Evolutionary conservation across 2,888 invertebrate genomes (phyloP).

Genomic region (Macrosiphum euphorbiae): DNA sequence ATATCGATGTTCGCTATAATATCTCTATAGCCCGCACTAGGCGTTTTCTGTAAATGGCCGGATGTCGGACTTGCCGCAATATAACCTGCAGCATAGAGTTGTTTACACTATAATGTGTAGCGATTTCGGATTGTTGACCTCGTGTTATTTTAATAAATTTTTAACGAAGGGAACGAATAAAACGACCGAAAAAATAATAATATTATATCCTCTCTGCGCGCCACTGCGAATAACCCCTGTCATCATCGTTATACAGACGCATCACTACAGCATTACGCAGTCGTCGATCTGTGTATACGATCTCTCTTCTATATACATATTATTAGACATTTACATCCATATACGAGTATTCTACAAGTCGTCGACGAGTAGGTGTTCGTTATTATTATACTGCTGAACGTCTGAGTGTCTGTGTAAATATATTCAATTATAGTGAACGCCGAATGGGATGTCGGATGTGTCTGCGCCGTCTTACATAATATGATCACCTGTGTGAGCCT

Average conservation of each 20-base stretch:
- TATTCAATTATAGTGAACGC: background rate
- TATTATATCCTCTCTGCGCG: background rate
- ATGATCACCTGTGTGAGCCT: background rate
- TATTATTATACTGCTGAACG: background rate
- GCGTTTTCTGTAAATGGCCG: background rate
- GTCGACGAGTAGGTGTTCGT: background rate
- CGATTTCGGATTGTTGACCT: conserved; percentile 2
- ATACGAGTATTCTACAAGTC: background rate
- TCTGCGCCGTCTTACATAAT: background rate
- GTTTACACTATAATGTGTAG: background rate
- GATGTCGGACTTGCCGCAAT: background rate
- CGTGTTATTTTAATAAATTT: background rate
- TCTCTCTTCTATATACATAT: background rate
- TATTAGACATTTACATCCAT: background rate
- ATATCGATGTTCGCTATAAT: background rate
- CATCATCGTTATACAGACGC: background rate
- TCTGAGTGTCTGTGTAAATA: background rate
- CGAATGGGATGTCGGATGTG: background rate
- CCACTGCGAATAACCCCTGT: background rate
- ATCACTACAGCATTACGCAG: background rate
- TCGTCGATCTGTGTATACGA: background rate
- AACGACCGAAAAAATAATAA: background rate
- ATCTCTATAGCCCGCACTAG: background rate
- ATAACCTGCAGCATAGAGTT: background rate
- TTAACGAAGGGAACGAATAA: background rate